Conservation (phyloP, 2,797 vertebrate species). For the Chloroceryle amazona region DNA sequence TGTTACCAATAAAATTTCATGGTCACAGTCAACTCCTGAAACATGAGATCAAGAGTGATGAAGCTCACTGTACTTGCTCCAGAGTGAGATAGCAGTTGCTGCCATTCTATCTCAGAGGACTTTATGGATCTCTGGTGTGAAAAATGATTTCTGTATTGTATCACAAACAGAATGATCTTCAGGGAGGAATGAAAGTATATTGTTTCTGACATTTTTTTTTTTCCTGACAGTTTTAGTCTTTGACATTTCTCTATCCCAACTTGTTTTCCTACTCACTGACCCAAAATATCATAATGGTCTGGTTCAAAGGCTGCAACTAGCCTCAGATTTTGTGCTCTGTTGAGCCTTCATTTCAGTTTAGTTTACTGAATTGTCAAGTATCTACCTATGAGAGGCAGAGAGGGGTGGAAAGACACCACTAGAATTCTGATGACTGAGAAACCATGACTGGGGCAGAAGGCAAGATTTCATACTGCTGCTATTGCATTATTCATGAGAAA, state of each 20-base stretch:
- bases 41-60: not conserved
- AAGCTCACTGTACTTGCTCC: not conserved
- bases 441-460: not conserved
- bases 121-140: conserved; percentile 73
- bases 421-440: conserved; percentile 17
- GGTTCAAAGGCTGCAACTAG: conserved; percentile 48
- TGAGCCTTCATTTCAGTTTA: conserved; percentile 62
- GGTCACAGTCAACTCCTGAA: not conserved
- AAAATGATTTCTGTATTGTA: conserved; percentile 60
- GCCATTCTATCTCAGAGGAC: conserved; percentile 38
- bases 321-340: conserved; percentile 62
- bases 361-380: conserved; percentile 36
- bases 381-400: not conserved
- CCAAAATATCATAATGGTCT: conserved; percentile 40
- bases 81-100: not conserved
- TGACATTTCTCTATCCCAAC: conserved; percentile 50
- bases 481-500: conserved; percentile 7
- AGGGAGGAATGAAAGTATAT: conserved; percentile 48
- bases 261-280: conserved; percentile 69
- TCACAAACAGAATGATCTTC: conserved; percentile 56
- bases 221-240: conserved; percentile 39
- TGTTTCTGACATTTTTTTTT: conserved; percentile 55
- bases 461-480: not conserved
- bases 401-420: not conserved
- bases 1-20: not conserved